A percentile compares a stretch with the other conserved stretches of the same genome.
Conservation (phyloP, 1,140 invertebrate genomes). For the Dinoponera quadriceps region DNA sequence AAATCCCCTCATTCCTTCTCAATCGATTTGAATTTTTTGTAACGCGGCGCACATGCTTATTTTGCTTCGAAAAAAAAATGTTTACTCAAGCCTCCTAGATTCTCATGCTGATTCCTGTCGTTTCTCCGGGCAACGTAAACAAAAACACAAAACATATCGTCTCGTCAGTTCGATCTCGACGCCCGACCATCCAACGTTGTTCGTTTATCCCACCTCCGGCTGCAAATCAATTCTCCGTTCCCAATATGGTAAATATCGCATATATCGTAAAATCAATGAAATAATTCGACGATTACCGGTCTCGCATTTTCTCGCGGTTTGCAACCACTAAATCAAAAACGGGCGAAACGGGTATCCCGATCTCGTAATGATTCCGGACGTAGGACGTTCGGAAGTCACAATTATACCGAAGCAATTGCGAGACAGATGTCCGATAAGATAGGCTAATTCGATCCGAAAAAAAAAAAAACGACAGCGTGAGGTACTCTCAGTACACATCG, state of each 20-base stretch:
- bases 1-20: too few species aligned
- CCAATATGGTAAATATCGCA: conserved; percentile 64
- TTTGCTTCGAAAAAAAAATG: neutral
- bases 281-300: neutral
- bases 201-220: conserved; percentile 44
- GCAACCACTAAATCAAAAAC: neutral
- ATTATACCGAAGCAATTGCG: too few species aligned
- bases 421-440: conserved; percentile 3
- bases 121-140: conserved; percentile 65
- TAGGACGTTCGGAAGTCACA: neutral
- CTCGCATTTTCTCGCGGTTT: neutral
- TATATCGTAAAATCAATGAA: neutral
- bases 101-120: neutral
- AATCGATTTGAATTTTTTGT: neutral
- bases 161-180: conserved; percentile 39
- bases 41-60: neutral
- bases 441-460: conserved; percentile 23
- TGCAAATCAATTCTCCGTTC: conserved; percentile 8
- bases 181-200: conserved; percentile 31
- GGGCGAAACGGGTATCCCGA: conserved; percentile 1
- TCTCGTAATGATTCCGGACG: neutral
- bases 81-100: neutral
- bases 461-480: conserved; percentile 69
- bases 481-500: conserved; percentile 88
- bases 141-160: conserved; percentile 55